Percentiles rank a stretch among this genome's conserved stretches.
These are phyloP conservation scores for Palythoa caribaeorum DNA, from an alignment of 92 coral and sea anemone genomes.

Conservation along the genomic window DNA sequence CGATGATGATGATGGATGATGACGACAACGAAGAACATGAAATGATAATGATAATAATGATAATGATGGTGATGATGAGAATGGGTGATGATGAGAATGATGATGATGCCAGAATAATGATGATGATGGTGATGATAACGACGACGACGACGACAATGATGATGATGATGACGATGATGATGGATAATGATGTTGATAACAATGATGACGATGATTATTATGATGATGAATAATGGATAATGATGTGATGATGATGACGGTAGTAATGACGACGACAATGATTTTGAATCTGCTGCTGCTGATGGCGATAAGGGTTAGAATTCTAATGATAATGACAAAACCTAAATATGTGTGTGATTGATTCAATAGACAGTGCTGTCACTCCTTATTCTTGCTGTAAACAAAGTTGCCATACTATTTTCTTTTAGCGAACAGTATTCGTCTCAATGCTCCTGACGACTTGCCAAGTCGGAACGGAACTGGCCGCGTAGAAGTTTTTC, in stretches of 20 bases:
- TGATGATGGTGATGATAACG: neutral
- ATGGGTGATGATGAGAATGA: neutral
- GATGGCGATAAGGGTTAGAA: too few species aligned
- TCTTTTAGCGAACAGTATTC: constrained; percentile 71
- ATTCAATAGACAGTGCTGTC: neutral
- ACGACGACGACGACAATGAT: neutral
- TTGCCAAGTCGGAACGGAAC: constrained; percentile 72
- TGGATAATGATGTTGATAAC: neutral
- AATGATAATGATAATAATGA: neutral
- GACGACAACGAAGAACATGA: neutral
- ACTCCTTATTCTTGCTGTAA: neutral
- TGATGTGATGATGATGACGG: neutral
- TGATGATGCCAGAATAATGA: neutral
- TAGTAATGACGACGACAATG: neutral
- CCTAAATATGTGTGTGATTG: neutral
- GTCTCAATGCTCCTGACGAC: constrained; percentile 69
- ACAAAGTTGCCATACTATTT: neutral
- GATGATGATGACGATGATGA: neutral
- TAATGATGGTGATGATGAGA: neutral
- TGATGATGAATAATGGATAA: neutral
- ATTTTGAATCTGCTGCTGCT: neutral
- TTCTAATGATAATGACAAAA: neutral
- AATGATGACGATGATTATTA: neutral
- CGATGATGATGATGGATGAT: neutral
- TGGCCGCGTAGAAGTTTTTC: constrained; percentile 86